These are phyloP conservation scores for Phengaris arion DNA, from an alignment of 2,888 invertebrate genomes.

Conservation along the genomic window DNA sequence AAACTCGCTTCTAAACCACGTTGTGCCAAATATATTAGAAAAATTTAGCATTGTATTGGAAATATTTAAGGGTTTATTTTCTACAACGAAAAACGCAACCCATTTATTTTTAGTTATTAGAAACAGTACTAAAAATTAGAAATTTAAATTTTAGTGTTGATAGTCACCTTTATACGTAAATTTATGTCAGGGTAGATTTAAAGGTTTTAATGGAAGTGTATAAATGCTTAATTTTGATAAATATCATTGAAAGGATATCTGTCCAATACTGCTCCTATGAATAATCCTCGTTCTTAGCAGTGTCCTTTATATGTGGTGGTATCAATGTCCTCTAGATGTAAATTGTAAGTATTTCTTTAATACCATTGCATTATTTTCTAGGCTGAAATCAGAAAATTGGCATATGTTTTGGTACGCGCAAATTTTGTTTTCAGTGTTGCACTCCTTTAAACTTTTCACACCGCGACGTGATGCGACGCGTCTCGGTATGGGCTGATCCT, in stretches of 20 bases:
- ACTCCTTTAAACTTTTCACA: too few species aligned
- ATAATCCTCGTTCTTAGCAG: slow-evolving; percentile 44
- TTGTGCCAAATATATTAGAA: slow-evolving; percentile 69
- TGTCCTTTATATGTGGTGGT: slow-evolving; percentile 52
- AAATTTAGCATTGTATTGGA: slow-evolving; percentile 43
- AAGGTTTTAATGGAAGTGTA: slow-evolving; percentile 61
- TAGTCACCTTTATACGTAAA: slow-evolving; percentile 91
- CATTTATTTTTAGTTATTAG: slow-evolving; percentile 58
- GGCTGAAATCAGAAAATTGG: slow-evolving; percentile 4
- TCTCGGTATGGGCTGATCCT: too few species aligned
- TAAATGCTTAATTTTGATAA: slow-evolving; percentile 69
- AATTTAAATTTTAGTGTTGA: slow-evolving; percentile 68
- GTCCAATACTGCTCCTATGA: slow-evolving; percentile 61
- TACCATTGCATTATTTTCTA: slow-evolving; percentile 11
- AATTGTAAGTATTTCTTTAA: slow-evolving; percentile 32
- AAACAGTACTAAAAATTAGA: slow-evolving; percentile 67
- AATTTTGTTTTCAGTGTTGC: background rate
- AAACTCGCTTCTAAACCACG: slow-evolving; percentile 59
- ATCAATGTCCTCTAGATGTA: slow-evolving; percentile 59
- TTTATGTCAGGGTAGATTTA: slow-evolving; percentile 89
- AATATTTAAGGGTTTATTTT: slow-evolving; percentile 27
- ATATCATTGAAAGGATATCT: slow-evolving; percentile 64
- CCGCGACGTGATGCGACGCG: too few species aligned
- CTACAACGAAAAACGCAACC: slow-evolving; percentile 33
- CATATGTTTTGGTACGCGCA: too few species aligned